Conservation (phyloP, 2,888 invertebrate species). For the Nomada lathburiana region DNA sequence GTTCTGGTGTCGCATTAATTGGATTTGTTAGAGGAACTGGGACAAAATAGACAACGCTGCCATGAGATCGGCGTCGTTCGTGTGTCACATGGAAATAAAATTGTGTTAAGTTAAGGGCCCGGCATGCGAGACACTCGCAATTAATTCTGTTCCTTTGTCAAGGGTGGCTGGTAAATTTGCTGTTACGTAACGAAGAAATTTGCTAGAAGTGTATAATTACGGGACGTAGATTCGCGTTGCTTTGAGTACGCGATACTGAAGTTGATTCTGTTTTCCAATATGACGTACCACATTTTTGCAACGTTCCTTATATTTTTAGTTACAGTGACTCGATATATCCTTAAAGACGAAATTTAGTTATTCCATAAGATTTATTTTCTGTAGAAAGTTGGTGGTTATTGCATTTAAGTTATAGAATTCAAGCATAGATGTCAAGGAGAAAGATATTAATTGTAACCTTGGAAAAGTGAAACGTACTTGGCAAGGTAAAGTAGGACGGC, state of each 20-base stretch:
- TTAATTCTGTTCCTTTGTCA: conserved; percentile 13
- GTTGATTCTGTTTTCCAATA: not conserved
- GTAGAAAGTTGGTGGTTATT: too few species aligned
- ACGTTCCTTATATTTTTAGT: too few species aligned
- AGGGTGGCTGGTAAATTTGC: not conserved
- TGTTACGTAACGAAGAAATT: not conserved
- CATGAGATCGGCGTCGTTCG: not conserved
- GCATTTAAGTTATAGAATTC: too few species aligned
- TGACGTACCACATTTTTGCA: not conserved
- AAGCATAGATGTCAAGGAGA: too few species aligned
- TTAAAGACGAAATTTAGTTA: too few species aligned
- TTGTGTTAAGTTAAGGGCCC: not conserved
- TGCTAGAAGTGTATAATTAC: not conserved
- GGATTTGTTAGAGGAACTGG: conserved; percentile 27
- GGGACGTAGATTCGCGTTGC: too few species aligned
- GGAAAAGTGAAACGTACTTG: too few species aligned
- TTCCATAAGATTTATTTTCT: too few species aligned
- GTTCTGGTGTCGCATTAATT: conserved; percentile 48
- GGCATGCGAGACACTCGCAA: not conserved
- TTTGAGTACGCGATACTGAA: not conserved
- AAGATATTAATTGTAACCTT: too few species aligned
- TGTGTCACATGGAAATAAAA: not conserved
- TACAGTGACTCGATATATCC: too few species aligned
- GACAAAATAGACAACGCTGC: not conserved
- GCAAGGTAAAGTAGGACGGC: too few species aligned